These are phyloP conservation scores for Physeter macrocephalus DNA, from an alignment of 2,113 vertebrate genomes.

Conservation along the genomic window DNA sequence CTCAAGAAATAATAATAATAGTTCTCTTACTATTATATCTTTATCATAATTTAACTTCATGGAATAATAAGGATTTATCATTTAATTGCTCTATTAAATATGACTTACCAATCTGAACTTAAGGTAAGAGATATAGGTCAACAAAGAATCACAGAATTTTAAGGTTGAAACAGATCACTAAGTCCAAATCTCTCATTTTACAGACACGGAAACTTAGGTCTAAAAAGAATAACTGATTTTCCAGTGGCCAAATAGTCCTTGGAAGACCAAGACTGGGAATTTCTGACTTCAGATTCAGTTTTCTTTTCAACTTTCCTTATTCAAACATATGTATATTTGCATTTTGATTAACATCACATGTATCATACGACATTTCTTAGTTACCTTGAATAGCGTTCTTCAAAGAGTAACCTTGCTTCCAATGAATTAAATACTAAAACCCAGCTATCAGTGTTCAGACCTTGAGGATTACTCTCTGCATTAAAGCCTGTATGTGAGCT, in stretches of 20 bases:
- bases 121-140: neutral
- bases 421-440: neutral
- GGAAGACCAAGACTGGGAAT: neutral
- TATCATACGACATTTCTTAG: neutral
- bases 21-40: neutral
- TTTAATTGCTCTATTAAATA: neutral
- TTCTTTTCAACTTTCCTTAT: neutral
- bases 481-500: neutral
- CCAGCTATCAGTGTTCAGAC: neutral
- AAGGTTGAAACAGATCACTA: neutral
- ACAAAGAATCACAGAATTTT: neutral
- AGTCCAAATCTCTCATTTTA: neutral
- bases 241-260: neutral
- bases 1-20: neutral
- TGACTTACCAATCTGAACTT: neutral
- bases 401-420: neutral
- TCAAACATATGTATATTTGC: neutral
- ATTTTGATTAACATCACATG: neutral
- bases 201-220: neutral
- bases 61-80: neutral
- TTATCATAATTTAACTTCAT: neutral
- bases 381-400: neutral
- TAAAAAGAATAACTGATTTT: neutral
- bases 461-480: neutral
- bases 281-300: neutral